phyloP scores from a whole-genome alignment of 2,113 vertebrate species.

The Hydrochoerus hydrochaeris region DNA sequence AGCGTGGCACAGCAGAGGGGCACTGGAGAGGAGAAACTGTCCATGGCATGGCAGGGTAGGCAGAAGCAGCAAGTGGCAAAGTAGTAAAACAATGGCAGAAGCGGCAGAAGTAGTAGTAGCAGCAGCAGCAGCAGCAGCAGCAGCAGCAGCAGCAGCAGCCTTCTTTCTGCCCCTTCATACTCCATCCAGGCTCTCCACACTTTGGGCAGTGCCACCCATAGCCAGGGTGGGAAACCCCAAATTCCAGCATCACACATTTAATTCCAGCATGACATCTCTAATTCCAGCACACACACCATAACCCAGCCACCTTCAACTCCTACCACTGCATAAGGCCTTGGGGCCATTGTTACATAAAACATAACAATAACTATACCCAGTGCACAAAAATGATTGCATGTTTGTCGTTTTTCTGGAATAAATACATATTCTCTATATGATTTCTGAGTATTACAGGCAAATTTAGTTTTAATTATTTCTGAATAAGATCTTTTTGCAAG shows the following conservation, averaged over 20 bases:
- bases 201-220: not conserved
- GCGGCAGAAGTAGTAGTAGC: too few relatives aligned
- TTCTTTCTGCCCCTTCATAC: not conserved
- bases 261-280: not conserved
- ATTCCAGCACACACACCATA: not conserved
- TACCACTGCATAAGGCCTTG: too few relatives aligned
- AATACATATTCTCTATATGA: not conserved
- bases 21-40: not conserved
- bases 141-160: not conserved
- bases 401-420: slow-evolving; percentile 28
- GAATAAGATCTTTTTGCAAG: slow-evolving; percentile 4
- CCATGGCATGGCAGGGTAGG: not conserved
- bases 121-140: too few relatives aligned
- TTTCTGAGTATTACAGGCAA: not conserved
- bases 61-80: not conserved
- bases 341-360: too few relatives aligned
- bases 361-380: not conserved
- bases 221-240: not conserved
- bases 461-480: slow-evolving; percentile 17
- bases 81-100: not conserved
- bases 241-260: not conserved
- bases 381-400: not conserved
- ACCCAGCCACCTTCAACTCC: not conserved
- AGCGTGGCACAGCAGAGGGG: not conserved
- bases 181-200: not conserved